Conservation (phyloP, 2,113 vertebrate genomes). For the Dermatemys mawii region DNA sequence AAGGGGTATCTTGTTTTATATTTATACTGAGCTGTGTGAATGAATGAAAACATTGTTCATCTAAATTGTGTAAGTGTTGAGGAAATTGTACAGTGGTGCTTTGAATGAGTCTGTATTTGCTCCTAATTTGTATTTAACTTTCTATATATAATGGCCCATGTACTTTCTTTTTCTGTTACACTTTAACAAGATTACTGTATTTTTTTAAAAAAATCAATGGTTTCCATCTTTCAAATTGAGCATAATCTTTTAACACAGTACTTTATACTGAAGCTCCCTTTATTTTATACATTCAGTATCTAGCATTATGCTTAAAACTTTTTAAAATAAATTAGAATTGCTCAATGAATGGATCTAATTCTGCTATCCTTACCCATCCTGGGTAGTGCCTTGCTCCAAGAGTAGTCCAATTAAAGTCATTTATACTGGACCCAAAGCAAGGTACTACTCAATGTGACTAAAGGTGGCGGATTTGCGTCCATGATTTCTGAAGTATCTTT, state of each 20-base stretch:
- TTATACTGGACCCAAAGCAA: neutral
- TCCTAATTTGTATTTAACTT: constrained; percentile 78
- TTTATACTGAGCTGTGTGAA: constrained; percentile 82
- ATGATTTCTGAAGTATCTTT: neutral
- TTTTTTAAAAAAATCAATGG: constrained; percentile 41
- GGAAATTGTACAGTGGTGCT: constrained; percentile 48
- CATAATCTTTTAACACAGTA: neutral
- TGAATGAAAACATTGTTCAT: constrained; percentile 82
- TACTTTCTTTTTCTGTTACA: constrained; percentile 65
- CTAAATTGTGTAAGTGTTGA: constrained; percentile 76
- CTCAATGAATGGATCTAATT: neutral
- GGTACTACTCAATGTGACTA: neutral
- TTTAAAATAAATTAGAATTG: neutral
- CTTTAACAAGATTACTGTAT: constrained; percentile 52
- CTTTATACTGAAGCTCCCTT: neutral
- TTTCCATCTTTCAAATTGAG: constrained; percentile 47
- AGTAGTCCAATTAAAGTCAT: neutral
- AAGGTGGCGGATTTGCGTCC: neutral
- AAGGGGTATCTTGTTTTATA: constrained; percentile 84
- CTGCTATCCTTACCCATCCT: neutral
- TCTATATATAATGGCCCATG: constrained; percentile 49
- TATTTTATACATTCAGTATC: constrained; percentile 25
- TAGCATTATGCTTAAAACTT: neutral
- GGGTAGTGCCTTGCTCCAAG: neutral
- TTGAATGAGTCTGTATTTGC: constrained; percentile 58